Percentiles rank a stretch among this genome's conserved stretches.
These are phyloP conservation scores for Achroia grisella DNA, from an alignment of 1,140 invertebrate genomes.

Conservation along the genomic window DNA sequence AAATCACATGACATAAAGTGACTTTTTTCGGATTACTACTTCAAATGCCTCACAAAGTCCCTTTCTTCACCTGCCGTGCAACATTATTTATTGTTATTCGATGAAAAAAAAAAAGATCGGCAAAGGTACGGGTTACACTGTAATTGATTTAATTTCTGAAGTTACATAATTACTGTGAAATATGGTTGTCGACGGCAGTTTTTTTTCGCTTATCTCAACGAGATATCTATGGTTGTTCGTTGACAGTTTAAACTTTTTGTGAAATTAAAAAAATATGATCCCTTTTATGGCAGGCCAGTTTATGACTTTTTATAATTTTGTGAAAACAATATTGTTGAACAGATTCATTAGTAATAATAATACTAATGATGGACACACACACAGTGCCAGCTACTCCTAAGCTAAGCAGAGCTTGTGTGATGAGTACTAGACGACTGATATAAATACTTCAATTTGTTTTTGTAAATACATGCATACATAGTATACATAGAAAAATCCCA, in stretches of 20 bases:
- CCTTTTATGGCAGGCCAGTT: too few species aligned
- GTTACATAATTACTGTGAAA: constrained; percentile 65
- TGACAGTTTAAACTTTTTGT: too few species aligned
- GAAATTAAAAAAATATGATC: background rate
- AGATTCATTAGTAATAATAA: too few species aligned
- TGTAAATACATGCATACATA: too few species aligned
- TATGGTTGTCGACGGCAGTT: constrained; percentile 33
- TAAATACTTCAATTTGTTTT: too few species aligned
- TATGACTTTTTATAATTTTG: background rate
- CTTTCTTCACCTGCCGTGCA: constrained; percentile 57
- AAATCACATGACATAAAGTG: constrained; percentile 58
- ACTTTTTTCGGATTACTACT: constrained; percentile 34
- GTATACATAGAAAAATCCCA: too few species aligned
- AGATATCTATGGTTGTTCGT: background rate
- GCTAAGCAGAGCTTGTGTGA: too few species aligned
- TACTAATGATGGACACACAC: too few species aligned
- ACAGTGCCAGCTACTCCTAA: too few species aligned
- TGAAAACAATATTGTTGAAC: background rate
- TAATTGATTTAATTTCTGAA: constrained; percentile 65
- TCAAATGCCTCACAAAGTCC: constrained; percentile 29
- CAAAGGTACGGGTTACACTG: constrained; percentile 10
- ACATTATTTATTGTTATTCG: constrained; percentile 62
- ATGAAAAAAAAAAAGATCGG: constrained; percentile 26
- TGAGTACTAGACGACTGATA: too few species aligned
- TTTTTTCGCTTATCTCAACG: constrained; percentile 12